Conservation (phyloP, 2,113 vertebrate species). For the Galbula dea region DNA sequence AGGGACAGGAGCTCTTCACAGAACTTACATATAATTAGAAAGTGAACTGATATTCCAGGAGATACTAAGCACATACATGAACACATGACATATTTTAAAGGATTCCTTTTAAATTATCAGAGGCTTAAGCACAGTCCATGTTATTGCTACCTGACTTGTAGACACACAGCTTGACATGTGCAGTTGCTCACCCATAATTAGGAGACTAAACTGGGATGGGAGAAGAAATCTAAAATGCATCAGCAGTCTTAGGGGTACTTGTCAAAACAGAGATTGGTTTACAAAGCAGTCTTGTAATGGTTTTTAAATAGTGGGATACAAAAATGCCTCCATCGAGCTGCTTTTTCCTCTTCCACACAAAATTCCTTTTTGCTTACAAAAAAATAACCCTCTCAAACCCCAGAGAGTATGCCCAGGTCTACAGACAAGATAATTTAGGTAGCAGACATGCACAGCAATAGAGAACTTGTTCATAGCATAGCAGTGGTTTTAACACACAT, state of each 20-base stretch:
- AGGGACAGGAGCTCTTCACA: background rate
- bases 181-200: background rate
- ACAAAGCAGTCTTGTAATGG: background rate
- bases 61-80: background rate
- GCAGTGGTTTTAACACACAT: background rate
- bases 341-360: background rate
- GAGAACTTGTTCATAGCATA: background rate
- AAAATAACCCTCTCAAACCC: background rate
- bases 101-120: background rate
- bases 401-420: background rate
- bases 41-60: constrained; percentile 8
- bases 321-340: background rate
- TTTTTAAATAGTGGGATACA: background rate
- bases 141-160: background rate
- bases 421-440: background rate
- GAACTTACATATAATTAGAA: constrained; percentile 10
- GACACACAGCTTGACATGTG: background rate
- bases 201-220: background rate
- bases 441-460: background rate
- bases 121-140: background rate
- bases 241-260: background rate
- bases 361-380: background rate
- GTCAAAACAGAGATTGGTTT: background rate
- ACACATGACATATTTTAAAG: background rate
- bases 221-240: background rate